Evolutionary conservation across 2,888 invertebrate genomes (phyloP).

Genomic region (Nemapogon koenigi): DNA sequence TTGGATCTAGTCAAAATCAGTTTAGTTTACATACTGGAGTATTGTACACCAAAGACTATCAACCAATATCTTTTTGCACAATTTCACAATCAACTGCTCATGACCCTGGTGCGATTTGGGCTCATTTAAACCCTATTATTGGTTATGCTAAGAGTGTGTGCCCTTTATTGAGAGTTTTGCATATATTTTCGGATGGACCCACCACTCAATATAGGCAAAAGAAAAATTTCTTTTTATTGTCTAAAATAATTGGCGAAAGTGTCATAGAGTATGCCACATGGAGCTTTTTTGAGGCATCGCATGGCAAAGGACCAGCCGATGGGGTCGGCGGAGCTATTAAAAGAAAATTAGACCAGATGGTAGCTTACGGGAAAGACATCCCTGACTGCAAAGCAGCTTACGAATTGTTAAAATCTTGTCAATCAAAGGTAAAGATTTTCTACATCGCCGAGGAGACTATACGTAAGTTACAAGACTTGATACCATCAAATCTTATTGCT

Average conservation of each 20-base stretch:
- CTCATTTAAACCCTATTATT: background rate
- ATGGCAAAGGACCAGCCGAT: background rate
- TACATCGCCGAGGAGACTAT: no score
- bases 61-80: background rate
- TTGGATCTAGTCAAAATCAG: background rate
- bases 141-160: background rate
- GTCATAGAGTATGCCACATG: background rate
- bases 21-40: background rate
- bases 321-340: background rate
- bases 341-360: background rate
- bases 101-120: background rate
- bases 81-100: background rate
- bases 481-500: no score
- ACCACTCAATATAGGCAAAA: no score
- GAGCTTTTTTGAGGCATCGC: background rate
- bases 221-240: background rate
- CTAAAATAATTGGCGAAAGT: background rate
- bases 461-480: no score
- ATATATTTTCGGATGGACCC: background rate
- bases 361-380: background rate
- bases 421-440: no score
- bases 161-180: background rate
- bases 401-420: background rate
- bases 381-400: background rate
- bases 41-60: background rate